Percentiles rank a stretch among this genome's conserved stretches.
Evolutionary conservation across 2,797 vertebrate species (phyloP).

Genomic region (Takifugu rubripes): DNA sequence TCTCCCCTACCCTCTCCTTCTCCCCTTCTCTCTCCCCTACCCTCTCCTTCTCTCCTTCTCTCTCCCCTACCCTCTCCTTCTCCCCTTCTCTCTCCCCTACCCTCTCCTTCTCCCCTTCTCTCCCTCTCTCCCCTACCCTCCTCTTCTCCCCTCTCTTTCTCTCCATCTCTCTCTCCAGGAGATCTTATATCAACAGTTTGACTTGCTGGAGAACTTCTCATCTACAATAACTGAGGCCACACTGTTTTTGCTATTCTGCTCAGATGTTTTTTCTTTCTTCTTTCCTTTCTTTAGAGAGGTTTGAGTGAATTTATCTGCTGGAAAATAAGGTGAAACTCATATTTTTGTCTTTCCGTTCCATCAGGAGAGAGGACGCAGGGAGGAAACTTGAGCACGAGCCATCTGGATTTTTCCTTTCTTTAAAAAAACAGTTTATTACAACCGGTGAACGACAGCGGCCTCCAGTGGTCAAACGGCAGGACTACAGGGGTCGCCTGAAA

Average conservation of each 20-base stretch:
- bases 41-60: no score
- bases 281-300: no score
- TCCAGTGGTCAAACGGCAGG: constrained; percentile 22
- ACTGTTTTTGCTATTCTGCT: no score
- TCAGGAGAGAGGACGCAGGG: constrained; percentile 45
- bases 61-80: background rate
- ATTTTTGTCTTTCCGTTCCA: constrained; percentile 65
- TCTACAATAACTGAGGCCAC: no score
- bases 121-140: background rate
- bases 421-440: background rate
- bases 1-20: background rate
- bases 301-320: constrained; percentile 25
- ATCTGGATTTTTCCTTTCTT: constrained; percentile 16
- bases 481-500: constrained; percentile 17
- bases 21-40: background rate
- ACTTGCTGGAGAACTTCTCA: no score
- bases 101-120: background rate
- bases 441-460: constrained; percentile 22
- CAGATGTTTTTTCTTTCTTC: no score
- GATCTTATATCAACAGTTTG: no score
- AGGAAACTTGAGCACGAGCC: constrained; percentile 66
- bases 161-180: constrained; percentile 20
- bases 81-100: background rate
- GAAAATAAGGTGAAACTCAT: constrained; percentile 58
- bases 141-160: constrained; percentile 21